These are phyloP conservation scores for Synergus itoensis DNA, from an alignment of 2,888 invertebrate species.

Conservation along the genomic window DNA sequence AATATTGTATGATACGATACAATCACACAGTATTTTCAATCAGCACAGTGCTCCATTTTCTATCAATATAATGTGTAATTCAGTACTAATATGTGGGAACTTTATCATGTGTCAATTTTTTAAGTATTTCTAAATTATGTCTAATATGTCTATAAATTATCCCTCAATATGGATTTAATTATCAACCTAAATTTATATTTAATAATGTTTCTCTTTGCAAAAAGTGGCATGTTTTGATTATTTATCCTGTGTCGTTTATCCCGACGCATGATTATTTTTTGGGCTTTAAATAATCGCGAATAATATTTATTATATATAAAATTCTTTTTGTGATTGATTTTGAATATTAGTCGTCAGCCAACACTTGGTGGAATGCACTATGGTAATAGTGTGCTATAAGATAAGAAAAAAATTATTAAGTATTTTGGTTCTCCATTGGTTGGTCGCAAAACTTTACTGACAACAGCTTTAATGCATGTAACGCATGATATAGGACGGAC, in stretches of 20 bases:
- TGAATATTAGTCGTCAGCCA: conserved; percentile 2
- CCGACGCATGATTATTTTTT: conserved; percentile 55
- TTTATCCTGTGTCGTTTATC: conserved; percentile 52
- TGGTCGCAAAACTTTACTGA: conserved; percentile 72
- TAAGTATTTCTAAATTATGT: not conserved
- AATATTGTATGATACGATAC: conserved; percentile 5
- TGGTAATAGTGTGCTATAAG: not conserved
- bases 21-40: conserved; percentile 36
- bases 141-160: not conserved
- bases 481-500: conserved; percentile 77
- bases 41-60: conserved; percentile 19
- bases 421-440: conserved; percentile 66
- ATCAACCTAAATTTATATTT: not conserved
- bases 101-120: not conserved
- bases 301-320: not conserved
- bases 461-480: conserved; percentile 77
- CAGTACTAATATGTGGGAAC: not conserved
- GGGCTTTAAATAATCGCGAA: conserved; percentile 40
- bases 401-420: conserved; percentile 28
- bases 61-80: not conserved
- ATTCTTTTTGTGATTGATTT: conserved; percentile 7
- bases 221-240: conserved; percentile 57
- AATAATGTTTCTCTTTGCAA: conserved; percentile 3
- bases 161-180: not conserved
- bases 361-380: conserved; percentile 11